These are phyloP conservation scores for Morpho deidamia DNA, from an alignment of 2,888 invertebrate genomes.

Conservation along the genomic window DNA sequence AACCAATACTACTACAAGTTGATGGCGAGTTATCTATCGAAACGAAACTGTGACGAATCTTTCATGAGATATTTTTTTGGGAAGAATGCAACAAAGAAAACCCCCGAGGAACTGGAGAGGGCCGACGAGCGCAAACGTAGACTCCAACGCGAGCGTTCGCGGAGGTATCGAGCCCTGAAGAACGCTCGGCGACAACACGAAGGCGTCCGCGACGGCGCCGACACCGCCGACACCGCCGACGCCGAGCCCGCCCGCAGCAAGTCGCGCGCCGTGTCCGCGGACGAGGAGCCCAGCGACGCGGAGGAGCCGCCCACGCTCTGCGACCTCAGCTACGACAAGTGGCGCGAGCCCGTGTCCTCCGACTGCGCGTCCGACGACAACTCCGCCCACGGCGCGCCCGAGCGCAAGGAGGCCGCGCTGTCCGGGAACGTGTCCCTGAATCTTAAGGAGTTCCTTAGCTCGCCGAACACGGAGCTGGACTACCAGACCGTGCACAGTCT, in stretches of 20 bases:
- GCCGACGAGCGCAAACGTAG: slow-evolving; percentile 68
- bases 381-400: slow-evolving; percentile 59
- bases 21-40: slow-evolving; percentile 70
- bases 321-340: slow-evolving; percentile 58
- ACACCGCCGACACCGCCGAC: too few relatives aligned
- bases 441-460: slow-evolving; percentile 60
- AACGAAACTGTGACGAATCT: slow-evolving; percentile 72
- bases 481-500: slow-evolving; percentile 72
- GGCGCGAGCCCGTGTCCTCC: slow-evolving; percentile 53
- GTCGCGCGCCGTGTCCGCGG: slow-evolving; percentile 41
- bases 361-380: slow-evolving; percentile 69
- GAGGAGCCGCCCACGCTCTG: slow-evolving; percentile 71
- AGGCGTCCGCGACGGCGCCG: slow-evolving; percentile 44
- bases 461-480: slow-evolving; percentile 67
- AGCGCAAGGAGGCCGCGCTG: slow-evolving; percentile 38
- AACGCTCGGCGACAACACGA: slow-evolving; percentile 68
- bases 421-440: slow-evolving; percentile 43
- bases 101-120: slow-evolving; percentile 64
- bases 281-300: slow-evolving; percentile 60
- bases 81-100: slow-evolving; percentile 64
- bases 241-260: slow-evolving; percentile 45
- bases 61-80: slow-evolving; percentile 74
- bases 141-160: slow-evolving; percentile 63
- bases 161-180: slow-evolving; percentile 65
- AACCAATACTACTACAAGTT: slow-evolving; percentile 72